phyloP scores from a whole-genome alignment of 2,113 vertebrate species.

The Mixornis gularis region DNA sequence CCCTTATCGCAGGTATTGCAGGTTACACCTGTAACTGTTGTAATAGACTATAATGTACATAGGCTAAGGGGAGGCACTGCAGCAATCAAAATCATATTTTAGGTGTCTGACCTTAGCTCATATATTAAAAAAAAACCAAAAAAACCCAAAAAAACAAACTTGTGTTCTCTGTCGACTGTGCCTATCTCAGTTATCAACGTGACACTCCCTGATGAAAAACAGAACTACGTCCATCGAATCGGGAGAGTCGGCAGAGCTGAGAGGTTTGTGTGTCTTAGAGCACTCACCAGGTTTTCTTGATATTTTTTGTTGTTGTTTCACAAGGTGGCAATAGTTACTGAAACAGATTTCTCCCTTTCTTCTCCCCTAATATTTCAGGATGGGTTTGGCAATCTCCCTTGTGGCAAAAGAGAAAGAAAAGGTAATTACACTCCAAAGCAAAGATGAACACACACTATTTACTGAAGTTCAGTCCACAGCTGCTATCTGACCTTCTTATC shows the following conservation, averaged over 20 bases:
- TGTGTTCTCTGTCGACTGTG: background rate
- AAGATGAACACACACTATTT: background rate
- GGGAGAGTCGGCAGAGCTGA: conserved; percentile 96
- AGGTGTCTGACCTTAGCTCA: background rate
- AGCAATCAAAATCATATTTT: background rate
- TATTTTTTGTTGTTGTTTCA: background rate
- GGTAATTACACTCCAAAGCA: conserved; percentile 66
- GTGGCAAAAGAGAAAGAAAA: conserved; percentile 97
- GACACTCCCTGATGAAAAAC: conserved; percentile 96
- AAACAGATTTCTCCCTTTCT: background rate
- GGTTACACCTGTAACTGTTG: background rate
- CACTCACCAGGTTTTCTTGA: background rate
- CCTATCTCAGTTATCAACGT: conserved; percentile 88
- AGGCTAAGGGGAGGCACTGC: background rate
- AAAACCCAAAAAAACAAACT: background rate
- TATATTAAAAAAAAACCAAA: background rate
- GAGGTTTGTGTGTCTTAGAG: conserved; percentile 69
- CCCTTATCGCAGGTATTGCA: background rate
- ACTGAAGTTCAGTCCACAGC: background rate
- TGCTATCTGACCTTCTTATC: background rate
- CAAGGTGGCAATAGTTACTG: background rate
- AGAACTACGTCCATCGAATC: conserved; percentile 97
- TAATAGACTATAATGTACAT: background rate
- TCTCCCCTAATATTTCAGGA: conserved; percentile 71
- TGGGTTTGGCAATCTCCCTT: conserved; percentile 95